These are phyloP conservation scores for Babyrousa celebensis DNA, from an alignment of 2,797 vertebrate species.

Conservation along the genomic window DNA sequence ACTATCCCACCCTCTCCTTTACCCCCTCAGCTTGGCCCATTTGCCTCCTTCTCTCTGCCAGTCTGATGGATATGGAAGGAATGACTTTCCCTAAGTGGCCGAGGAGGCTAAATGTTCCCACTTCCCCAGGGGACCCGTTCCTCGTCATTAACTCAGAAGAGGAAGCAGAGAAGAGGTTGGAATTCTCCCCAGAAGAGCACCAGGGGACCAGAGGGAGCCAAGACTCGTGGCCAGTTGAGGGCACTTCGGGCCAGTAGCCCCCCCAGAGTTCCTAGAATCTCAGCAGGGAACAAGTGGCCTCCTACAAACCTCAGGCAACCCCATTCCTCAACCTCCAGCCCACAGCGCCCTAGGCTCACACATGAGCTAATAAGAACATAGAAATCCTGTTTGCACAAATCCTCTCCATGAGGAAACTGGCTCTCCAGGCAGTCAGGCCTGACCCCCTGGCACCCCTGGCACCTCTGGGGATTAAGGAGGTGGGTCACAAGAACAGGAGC, in stretches of 20 bases:
- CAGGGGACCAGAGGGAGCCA: constrained; percentile 1
- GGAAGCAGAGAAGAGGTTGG: not conserved
- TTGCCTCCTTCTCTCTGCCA: not conserved
- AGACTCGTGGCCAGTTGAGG: not conserved
- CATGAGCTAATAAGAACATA: constrained; percentile 20
- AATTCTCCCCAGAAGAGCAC: constrained; percentile 54
- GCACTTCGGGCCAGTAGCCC: not conserved
- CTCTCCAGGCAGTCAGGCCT: not conserved
- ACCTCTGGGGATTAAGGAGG: not conserved
- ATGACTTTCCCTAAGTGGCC: not conserved
- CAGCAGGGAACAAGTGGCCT: not conserved
- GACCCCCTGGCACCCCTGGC: not conserved
- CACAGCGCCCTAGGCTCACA: not conserved
- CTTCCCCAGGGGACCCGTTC: not conserved
- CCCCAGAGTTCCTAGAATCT: constrained; percentile 30
- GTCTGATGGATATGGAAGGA: not conserved
- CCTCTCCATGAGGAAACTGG: constrained; percentile 22
- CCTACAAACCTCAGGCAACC: not conserved
- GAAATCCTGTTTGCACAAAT: constrained; percentile 47
- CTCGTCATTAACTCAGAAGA: constrained; percentile 12
- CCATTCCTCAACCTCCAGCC: constrained; percentile 18
- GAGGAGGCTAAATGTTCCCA: not conserved
- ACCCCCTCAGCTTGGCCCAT: not conserved
- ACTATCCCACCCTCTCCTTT: not conserved
- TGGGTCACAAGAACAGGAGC: not conserved